Base-by-base conservation (phyloP, 2,888 invertebrate genomes). In the Odontomyia ornata region DNA sequence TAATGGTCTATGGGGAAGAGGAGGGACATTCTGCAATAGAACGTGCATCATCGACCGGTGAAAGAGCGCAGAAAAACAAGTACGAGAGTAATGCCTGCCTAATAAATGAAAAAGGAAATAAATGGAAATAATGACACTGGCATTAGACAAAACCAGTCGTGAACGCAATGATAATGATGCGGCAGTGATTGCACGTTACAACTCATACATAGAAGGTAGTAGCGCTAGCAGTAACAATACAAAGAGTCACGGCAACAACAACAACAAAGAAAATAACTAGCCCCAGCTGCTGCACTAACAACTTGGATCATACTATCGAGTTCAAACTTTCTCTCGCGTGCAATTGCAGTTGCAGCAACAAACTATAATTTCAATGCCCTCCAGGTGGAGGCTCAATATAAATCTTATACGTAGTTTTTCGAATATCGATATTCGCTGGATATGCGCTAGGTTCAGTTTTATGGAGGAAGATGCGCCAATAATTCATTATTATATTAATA, bases 71-170 rank as follows among this genome's bases (percentile, higher is more conserved):
- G 69, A 69, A 69, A 23, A 47, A 47, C 47, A 25, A 69, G 46
- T 69, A 47, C 18, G 52, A 36, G 36, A 9, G 36, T 36, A 36
- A 36, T 52, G 52, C 13, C 5, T 52, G 18, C 13, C 60, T n/a
- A 65, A 69, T 46, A 69, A 21, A 69, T 47, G 47, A 46, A 64
- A 64, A 64, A 64, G 23, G 28, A 67, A 69, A 47, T 46, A 69
- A 69, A 46, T 73, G 57, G 73, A 73, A 76, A 67, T 76, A 78
- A 76, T 76, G 78, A 78, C 76, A 78, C 76, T 78, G 78, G 76
- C 76, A 78, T 77, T 78, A 76, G 78, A 56, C 64, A 18, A 71
- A 76, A 76, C 72, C 30, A 77, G 64, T 71, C 72, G 64, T 77
- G 77, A 72, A 64, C 64, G 77, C 72, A 72, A 72, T 69, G 69